Conservation (phyloP, 2,113 vertebrate species). For the Brevimyrus niger region DNA sequence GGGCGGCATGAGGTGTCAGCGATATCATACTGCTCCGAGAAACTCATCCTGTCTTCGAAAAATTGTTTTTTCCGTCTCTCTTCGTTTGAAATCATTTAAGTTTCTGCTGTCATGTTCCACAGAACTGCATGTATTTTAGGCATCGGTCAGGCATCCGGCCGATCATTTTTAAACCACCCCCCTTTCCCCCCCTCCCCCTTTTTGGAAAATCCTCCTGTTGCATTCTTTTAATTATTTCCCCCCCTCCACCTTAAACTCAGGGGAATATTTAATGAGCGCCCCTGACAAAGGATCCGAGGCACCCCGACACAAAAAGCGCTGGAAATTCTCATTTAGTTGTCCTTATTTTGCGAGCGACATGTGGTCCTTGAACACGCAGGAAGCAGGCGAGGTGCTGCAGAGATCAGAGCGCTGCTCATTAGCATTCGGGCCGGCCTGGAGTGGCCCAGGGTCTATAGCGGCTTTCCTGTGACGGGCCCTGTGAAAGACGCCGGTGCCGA, state of each 20-base stretch:
- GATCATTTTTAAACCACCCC: not conserved
- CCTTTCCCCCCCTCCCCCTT: not conserved
- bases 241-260: not conserved
- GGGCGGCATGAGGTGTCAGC: slow-evolving; percentile 73
- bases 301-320: slow-evolving; percentile 85
- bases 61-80: not conserved
- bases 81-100: not conserved
- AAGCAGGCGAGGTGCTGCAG: slow-evolving; percentile 95
- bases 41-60: not conserved
- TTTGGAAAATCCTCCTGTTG: not conserved
- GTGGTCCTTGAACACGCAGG: slow-evolving; percentile 99
- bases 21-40: slow-evolving; percentile 74
- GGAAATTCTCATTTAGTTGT: slow-evolving; percentile 99
- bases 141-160: not conserved
- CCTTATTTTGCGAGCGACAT: slow-evolving; percentile 98
- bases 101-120: not conserved
- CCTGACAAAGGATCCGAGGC: slow-evolving; percentile 76
- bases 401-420: slow-evolving; percentile 98
- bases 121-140: not conserved
- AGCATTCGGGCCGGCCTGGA: slow-evolving; percentile 92
- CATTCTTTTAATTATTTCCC: slow-evolving; percentile 61
- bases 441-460: slow-evolving; percentile 81
- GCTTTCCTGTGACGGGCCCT: slow-evolving; percentile 76
- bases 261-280: slow-evolving; percentile 80
- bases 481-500: slow-evolving; percentile 80